Percentiles rank a stretch among this genome's conserved stretches.
These are phyloP conservation scores for Manis pentadactyla DNA, from an alignment of 2,797 vertebrate species.

Conservation along the genomic window DNA sequence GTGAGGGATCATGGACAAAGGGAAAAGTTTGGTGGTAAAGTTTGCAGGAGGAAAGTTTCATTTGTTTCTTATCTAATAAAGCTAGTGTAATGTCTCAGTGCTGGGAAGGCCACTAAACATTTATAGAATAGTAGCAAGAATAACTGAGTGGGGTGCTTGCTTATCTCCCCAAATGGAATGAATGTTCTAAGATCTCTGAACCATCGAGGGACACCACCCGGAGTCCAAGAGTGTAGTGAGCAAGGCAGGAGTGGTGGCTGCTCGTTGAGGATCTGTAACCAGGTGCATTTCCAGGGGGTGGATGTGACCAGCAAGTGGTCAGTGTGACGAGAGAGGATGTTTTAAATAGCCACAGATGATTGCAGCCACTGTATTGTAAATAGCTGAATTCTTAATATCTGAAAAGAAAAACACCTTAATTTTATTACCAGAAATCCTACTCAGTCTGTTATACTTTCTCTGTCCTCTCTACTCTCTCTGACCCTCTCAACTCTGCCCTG, in stretches of 20 bases:
- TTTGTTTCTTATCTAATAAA: neutral
- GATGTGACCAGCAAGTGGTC: neutral
- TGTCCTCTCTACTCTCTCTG: slow-evolving; percentile 42
- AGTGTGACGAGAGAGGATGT: neutral
- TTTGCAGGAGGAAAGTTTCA: neutral
- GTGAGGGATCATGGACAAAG: neutral
- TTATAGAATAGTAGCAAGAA: neutral
- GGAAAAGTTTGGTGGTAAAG: neutral
- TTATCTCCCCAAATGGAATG: neutral
- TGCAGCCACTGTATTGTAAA: neutral
- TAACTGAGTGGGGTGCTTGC: neutral
- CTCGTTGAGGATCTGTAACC: neutral
- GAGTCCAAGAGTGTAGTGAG: neutral
- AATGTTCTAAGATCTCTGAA: neutral
- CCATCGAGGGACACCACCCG: neutral
- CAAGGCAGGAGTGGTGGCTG: neutral
- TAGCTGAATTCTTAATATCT: neutral
- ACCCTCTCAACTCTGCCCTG: slow-evolving; percentile 41
- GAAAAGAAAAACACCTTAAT: slow-evolving; percentile 2
- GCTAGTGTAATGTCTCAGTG: neutral
- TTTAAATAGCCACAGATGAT: neutral
- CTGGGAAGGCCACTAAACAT: neutral
- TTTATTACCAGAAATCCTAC: slow-evolving; percentile 15
- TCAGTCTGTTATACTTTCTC: slow-evolving; percentile 15
- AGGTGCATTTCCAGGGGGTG: neutral